Base-by-base conservation (phyloP, 2,797 vertebrate species). In the Fundulus diaphanus region DNA sequence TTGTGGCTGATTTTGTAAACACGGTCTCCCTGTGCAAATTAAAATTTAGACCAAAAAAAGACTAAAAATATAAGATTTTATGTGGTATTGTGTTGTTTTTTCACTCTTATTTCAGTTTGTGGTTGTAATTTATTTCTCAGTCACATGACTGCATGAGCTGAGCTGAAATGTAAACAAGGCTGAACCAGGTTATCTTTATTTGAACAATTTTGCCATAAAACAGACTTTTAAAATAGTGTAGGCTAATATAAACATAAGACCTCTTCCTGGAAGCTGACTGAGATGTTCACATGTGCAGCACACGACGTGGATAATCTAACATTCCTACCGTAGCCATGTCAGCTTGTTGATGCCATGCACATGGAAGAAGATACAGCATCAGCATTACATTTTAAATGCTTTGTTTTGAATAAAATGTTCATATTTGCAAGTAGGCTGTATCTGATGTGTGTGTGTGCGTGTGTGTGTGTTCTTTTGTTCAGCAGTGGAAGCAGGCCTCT, bases 401-500 rank as follows among this genome's bases (percentile, higher is more conserved):
- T 35, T 35, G 57, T 46, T 54, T 63, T 3, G 31, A 63, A 49
- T 18, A 42, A 9, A 13, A 52, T 11, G 13, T 42, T 56, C 0
- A 33, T n/a, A 44, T 72, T 72, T 72, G 31, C 6, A 49, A 1
- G 33, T n/a, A n/a, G n/a, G n/a, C n/a, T n/a, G n/a, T 27, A 31
- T 35, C 37, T 40, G 7, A 52, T 13, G 4, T 24, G 0, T 46
- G 5, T 27, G 44, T 46, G 5, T 27, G 44, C 24, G 20, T 27
- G 8, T n/a, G n/a, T n/a, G n/a, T n/a, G n/a, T n/a, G n/a, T n/a
- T 72, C 72, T 73, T 86, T 88, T 85, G 82, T 86, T 84, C 70
- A 74, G 66, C 71, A 73, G 68, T 84, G 63, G 49, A 5, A 78
- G 68, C 35, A 79, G 54, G 82, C 9, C 72, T 81, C 77, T 73